Evolutionary conservation across 2,113 vertebrate species (phyloP).

Genomic region (Onychostruthus taczanowskii): DNA sequence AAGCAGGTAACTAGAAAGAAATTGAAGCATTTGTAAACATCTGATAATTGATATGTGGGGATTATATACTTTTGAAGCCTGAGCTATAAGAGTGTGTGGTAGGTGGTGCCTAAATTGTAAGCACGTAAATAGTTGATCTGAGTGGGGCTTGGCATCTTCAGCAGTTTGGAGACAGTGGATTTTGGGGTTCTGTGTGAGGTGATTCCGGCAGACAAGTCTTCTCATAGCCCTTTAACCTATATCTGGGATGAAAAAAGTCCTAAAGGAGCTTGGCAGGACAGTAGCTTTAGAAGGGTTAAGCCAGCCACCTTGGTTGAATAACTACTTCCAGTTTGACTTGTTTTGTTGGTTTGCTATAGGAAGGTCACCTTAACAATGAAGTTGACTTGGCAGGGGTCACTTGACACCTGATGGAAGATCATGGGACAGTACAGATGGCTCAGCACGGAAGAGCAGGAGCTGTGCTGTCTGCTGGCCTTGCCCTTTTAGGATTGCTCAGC

Average conservation of each 20-base stretch:
- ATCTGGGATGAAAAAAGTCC: neutral
- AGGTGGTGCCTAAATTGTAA: neutral
- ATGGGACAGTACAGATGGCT: neutral
- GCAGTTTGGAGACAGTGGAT: neutral
- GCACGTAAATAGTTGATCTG: neutral
- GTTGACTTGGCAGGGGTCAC: neutral
- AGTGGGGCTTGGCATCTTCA: neutral
- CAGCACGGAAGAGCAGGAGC: neutral
- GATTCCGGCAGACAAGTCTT: neutral
- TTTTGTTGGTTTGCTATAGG: neutral
- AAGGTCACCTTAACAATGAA: constrained; percentile 35
- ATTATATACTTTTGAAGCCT: neutral
- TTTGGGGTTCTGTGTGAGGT: neutral
- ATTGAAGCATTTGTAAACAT: neutral
- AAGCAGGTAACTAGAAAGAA: neutral
- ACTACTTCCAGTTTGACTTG: neutral
- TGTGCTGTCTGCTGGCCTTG: neutral
- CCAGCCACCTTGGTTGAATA: neutral
- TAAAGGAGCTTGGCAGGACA: neutral
- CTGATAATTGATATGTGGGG: neutral
- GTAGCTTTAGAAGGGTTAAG: neutral
- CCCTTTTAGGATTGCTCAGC: neutral
- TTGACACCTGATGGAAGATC: neutral
- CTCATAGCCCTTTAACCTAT: neutral
- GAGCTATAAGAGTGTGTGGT: neutral